Evolutionary conservation across 2,113 vertebrate species (phyloP).

Genomic region (Cavia aperea): DNA sequence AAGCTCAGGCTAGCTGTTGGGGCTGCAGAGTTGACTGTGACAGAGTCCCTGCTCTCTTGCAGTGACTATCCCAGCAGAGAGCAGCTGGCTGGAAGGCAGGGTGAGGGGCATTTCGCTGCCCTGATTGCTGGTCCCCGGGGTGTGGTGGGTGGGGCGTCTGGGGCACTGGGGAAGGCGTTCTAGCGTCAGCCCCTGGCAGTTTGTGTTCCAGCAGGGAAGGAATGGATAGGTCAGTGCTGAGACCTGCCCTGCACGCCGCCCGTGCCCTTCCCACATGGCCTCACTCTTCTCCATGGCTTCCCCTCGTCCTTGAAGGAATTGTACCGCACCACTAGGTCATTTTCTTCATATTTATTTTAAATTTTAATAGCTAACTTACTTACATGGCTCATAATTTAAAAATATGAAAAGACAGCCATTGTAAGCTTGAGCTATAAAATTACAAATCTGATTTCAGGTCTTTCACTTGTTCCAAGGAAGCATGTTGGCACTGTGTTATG

Average conservation of each 20-base stretch:
- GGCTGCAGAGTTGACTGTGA: not conserved
- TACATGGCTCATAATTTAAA: not conserved
- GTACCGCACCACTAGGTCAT: not conserved
- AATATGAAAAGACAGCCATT: not conserved
- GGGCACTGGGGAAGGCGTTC: not conserved
- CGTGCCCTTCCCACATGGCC: not conserved
- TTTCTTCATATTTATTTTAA: constrained; percentile 18
- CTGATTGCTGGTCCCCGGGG: not conserved
- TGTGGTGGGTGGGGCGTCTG: not conserved
- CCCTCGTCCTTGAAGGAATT: not conserved
- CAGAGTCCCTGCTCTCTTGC: not conserved
- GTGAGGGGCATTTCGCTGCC: not conserved
- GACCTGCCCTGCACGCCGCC: not conserved
- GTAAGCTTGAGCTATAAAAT: constrained; percentile 5
- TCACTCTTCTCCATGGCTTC: not conserved
- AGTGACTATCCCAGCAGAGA: not conserved
- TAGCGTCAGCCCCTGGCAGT: not conserved
- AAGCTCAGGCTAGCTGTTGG: not conserved
- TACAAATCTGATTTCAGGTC: not conserved
- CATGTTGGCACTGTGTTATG: not conserved
- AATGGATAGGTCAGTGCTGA: not conserved
- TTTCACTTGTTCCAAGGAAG: constrained; percentile 11
- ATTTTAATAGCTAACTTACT: constrained; percentile 15
- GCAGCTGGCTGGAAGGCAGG: not conserved
- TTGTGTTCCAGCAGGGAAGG: not conserved